A percentile compares a stretch with the other conserved stretches of the same genome.
Conservation (phyloP, 2,888 invertebrate species). For the Sussaba pulchella region DNA sequence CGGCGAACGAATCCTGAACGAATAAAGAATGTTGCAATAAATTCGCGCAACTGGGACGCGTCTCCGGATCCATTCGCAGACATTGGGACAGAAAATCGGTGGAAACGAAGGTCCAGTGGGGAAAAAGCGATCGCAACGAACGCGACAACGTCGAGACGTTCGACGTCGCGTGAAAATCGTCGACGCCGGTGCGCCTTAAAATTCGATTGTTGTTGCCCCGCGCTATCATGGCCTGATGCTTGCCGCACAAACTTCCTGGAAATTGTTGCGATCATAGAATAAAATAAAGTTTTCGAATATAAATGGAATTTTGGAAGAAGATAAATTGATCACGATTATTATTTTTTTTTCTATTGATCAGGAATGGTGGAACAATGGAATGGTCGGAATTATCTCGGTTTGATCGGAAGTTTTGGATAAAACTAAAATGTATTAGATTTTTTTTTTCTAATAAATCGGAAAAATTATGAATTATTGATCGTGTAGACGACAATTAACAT, state of each 20-base stretch:
- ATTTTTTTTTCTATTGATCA: neutral
- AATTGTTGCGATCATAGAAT: neutral
- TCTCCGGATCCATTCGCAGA: conserved; percentile 88
- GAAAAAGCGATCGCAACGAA: conserved; percentile 81
- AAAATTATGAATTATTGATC: no score
- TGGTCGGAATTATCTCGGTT: no score
- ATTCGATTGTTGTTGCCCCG: conserved; percentile 76
- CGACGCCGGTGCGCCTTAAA: conserved; percentile 78
- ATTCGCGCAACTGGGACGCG: conserved; percentile 87
- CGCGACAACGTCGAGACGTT: conserved; percentile 73
- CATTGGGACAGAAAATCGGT: conserved; percentile 86
- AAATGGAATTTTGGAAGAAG: no score
- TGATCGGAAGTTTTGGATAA: no score
- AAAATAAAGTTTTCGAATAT: no score
- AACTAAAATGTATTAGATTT: no score
- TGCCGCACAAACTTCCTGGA: conserved; percentile 74
- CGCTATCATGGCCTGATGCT: conserved; percentile 75
- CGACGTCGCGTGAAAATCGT: conserved; percentile 64
- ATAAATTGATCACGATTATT: no score
- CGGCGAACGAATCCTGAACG: conserved; percentile 88
- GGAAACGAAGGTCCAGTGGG: conserved; percentile 83
- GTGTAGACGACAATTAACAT: no score
- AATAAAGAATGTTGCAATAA: conserved; percentile 90
- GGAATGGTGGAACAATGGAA: neutral
- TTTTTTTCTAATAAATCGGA: no score